Evolutionary conservation across 2,888 invertebrate genomes (phyloP).

Genomic region (Pyrrhia umbra): DNA sequence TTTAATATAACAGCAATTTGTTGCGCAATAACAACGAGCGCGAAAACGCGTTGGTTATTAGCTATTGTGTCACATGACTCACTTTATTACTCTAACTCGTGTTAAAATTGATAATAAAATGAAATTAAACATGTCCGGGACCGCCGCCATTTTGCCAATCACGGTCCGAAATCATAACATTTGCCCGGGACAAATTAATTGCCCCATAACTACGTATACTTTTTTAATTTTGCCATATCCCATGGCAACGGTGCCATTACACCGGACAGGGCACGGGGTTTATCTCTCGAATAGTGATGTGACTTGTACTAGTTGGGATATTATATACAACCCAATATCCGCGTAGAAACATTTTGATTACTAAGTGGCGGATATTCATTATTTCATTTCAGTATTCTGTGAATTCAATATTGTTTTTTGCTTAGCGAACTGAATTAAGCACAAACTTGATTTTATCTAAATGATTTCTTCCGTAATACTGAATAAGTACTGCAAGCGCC

Average conservation of each 20-base stretch:
- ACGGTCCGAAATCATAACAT: constrained; percentile 47
- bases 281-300: constrained; percentile 55
- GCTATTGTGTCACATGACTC: constrained; percentile 37
- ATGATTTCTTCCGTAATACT: not conserved
- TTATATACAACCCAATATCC: constrained; percentile 6
- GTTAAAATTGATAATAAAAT: constrained; percentile 51
- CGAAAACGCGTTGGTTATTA: constrained; percentile 28
- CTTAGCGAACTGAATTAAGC: not conserved
- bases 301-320: not conserved
- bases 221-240: constrained; percentile 60
- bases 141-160: constrained; percentile 51
- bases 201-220: constrained; percentile 44
- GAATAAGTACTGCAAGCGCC: not conserved
- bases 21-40: constrained; percentile 36
- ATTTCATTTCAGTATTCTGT: not conserved
- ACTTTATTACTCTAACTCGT: constrained; percentile 18
- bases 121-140: constrained; percentile 35
- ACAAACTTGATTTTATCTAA: not conserved
- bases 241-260: constrained; percentile 48
- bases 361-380: not conserved
- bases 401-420: not conserved
- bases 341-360: not conserved
- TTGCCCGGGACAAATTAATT: constrained; percentile 57
- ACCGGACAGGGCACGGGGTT: constrained; percentile 45
- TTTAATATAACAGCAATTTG: constrained; percentile 43